Conservation (phyloP, 2,797 vertebrate genomes). For the Hybognathus amarus region DNA sequence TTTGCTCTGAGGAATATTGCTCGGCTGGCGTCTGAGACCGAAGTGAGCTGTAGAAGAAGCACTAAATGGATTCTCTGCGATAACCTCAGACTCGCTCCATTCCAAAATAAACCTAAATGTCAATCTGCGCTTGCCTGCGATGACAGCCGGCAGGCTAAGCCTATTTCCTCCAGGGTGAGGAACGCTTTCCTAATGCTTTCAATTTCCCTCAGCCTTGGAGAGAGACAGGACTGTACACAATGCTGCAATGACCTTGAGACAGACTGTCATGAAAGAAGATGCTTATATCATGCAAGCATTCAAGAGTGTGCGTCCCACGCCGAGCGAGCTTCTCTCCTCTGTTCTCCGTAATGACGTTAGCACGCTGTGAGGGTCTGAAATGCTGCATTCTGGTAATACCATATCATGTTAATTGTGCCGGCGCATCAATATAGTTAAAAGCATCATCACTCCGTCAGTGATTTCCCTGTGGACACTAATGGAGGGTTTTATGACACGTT, state of each 20-base stretch:
- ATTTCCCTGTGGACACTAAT: constrained; percentile 42
- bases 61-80: constrained; percentile 59
- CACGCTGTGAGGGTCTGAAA: constrained; percentile 42
- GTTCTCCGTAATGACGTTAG: constrained; percentile 41
- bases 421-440: constrained; percentile 43
- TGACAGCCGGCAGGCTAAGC: constrained; percentile 45
- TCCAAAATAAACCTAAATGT: constrained; percentile 60
- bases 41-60: constrained; percentile 39
- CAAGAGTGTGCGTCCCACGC: not conserved
- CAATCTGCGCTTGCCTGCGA: constrained; percentile 50
- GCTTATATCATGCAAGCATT: constrained; percentile 44
- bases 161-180: constrained; percentile 49
- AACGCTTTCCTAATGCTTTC: constrained; percentile 53
- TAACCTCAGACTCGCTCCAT: constrained; percentile 53
- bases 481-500: constrained; percentile 21
- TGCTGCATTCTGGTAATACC: constrained; percentile 50
- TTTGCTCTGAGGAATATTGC: constrained; percentile 42
- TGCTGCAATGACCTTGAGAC: constrained; percentile 46
- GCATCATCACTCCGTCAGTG: constrained; percentile 21
- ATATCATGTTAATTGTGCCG: constrained; percentile 51
- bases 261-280: constrained; percentile 17
- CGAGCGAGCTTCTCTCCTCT: not conserved
- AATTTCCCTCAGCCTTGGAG: constrained; percentile 39
- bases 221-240: constrained; percentile 43
- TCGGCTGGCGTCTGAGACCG: constrained; percentile 23